Base-by-base conservation (phyloP, 2,888 invertebrate species). In the Phoenoteleia sp. region DNA sequence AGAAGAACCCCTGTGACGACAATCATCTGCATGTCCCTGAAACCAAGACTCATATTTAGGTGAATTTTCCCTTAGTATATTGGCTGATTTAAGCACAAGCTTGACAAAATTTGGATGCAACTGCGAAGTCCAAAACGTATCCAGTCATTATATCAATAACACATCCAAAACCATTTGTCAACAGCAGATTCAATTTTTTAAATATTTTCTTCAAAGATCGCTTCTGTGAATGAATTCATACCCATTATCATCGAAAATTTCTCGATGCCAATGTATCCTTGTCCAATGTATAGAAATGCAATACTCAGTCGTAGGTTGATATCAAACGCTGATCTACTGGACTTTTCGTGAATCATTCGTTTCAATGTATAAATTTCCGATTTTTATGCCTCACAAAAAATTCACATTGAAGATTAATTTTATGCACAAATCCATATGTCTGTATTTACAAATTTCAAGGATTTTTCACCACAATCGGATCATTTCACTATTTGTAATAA, bases 21-120 rank as follows among this genome's bases (percentile, higher is more conserved):
- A 75, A 29, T 75, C n/a, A n/a, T n/a, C n/a, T n/a, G n/a, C 60
- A 56, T 87, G 88, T 3, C 58, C 76, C 60, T 86, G 15, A 27
- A 72, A 88, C 84, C n/a, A n/a, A n/a, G n/a, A 88, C 11, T 66
- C 11, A 27, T 81, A 84, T 54, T 87, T 88, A 23, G 86, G 67
- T 1, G 62, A 33, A 25, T 69, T 15, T 66, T 71, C 66, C 11
- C 58, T 39, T 11, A 71, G 13, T 19, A 84, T 23, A 19, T 19
- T 11, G 49, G 66, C 58, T n/a, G 80, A 72, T 25, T 36, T 81
- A 23, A n/a, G 42, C 49, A 75, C 87, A 88, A 17, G 69, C 64
- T 27, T 80, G 84, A 76, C 85, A 88, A 69, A 62, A 84, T 71
- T 86, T 88, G 19, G 85, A 81, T 9, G 81, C 42, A 15, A 86